phyloP scores from a whole-genome alignment of 2,888 invertebrate species.

The Sarcophaga rosellei region DNA sequence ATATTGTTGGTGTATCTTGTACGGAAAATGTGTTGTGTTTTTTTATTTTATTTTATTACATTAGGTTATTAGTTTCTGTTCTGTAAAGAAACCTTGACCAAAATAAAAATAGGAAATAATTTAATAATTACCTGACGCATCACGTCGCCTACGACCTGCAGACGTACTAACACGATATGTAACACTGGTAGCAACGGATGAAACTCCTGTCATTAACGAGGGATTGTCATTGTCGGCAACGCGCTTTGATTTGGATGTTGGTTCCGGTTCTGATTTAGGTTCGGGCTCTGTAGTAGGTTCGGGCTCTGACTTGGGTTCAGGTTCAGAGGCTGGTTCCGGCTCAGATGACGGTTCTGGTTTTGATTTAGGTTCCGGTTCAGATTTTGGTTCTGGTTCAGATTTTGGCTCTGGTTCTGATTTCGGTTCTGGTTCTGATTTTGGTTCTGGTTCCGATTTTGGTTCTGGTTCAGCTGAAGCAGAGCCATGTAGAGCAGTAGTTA shows the following conservation, averaged over 20 bases:
- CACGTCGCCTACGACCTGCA: constrained; percentile 77
- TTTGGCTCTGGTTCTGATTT: constrained; percentile 79
- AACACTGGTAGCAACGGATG: constrained; percentile 88
- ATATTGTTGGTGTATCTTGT: constrained; percentile 43
- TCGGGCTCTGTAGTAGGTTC: constrained; percentile 80
- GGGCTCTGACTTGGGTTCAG: constrained; percentile 77
- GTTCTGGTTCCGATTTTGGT: constrained; percentile 80
- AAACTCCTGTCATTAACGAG: constrained; percentile 84
- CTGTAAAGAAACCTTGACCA: constrained; percentile 28
- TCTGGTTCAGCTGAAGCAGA: constrained; percentile 79
- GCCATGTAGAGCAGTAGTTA: constrained; percentile 76
- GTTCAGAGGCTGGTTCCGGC: constrained; percentile 74
- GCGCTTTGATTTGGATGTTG: constrained; percentile 82
- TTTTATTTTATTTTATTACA: neutral
- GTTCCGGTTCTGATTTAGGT: constrained; percentile 80
- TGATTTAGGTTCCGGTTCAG: constrained; percentile 72
- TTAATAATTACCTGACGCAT: constrained; percentile 73
- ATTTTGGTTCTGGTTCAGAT: constrained; percentile 75
- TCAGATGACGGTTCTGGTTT: constrained; percentile 73
- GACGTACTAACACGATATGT: constrained; percentile 89
- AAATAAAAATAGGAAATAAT: neutral
- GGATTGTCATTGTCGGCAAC: constrained; percentile 83
- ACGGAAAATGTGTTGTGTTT: constrained; percentile 70
- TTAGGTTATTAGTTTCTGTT: constrained; percentile 3
- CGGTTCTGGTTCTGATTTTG: constrained; percentile 81